Base-by-base conservation (phyloP, 2,113 vertebrate species). In the Lynx canadensis region DNA sequence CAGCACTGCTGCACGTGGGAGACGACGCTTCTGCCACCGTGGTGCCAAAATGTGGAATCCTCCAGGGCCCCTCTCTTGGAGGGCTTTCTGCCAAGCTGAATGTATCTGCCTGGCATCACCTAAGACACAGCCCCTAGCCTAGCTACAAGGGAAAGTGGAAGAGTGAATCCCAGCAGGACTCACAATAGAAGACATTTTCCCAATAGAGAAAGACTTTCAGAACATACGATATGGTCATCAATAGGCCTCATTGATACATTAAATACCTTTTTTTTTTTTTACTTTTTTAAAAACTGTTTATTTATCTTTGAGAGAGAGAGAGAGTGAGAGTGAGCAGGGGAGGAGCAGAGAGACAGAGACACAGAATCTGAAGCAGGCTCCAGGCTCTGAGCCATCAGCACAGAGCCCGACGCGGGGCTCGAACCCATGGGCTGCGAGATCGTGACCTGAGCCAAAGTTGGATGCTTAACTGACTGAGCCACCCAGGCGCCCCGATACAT, bases 11-110 rank as follows among this genome's bases (percentile, higher is more conserved):
- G 4, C 14, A 0, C 4, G 2, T 86, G 63, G 86, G 31, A 76
- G 36, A 19, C 0, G 2, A 29, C 7, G 38, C 2, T 57, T 71
- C 31, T 78, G n/a, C 12, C 38, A 33, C 7, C 5, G 5, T 13
- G 16, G 5, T 93, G 69, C 41, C 27, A 16, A 50, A 15, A 55
- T 27, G 3, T 23, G 15, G 63, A 27, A 52, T n/a, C 36, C 29
- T n/a, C 21, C 29, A 57, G 52, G 9, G 2, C 2, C 3, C 12
- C 50, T 55, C 29, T 50, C 71, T 45, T 4, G 19, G 10, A 18
- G 13, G 4, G 2, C 65, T 31, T n/a, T 84, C 18, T n/a, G 31
- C 65, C 55, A 48, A 10, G 13, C 0, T 74, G 50, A 52, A 60
- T 60, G 57, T 60, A 9, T 18, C 31, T 88, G 50, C 5, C 4